Percentiles rank a stretch among this genome's conserved stretches.
Conservation (phyloP, 1,140 invertebrate genomes). For the Mactra quadrangularis region DNA sequence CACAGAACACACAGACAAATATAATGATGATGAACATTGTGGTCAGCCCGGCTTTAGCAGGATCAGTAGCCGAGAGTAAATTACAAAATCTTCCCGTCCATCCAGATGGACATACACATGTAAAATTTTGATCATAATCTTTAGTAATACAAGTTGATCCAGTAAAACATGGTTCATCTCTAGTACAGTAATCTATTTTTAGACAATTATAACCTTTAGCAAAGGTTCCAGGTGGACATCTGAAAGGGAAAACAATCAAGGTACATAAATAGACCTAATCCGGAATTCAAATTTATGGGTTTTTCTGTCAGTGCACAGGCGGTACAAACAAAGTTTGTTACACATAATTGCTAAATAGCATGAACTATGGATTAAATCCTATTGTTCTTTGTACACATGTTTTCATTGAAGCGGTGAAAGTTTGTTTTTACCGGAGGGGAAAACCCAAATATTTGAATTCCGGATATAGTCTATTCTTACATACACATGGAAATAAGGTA, state of each 20-base stretch:
- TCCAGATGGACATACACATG: slow-evolving; percentile 88
- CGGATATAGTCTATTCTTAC: too few species aligned
- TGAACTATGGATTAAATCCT: too few species aligned
- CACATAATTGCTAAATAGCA: too few species aligned
- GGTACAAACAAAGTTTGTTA: too few species aligned
- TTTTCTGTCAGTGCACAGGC: too few species aligned
- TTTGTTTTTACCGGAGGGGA: too few species aligned
- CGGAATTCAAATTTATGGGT: too few species aligned
- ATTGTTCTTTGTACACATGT: too few species aligned
- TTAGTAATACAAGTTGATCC: slow-evolving; percentile 70
- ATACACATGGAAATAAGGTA: too few species aligned
- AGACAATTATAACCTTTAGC: slow-evolving; percentile 61
- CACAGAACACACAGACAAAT: slow-evolving; percentile 77
- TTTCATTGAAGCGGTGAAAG: too few species aligned
- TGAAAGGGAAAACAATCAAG: slow-evolving; percentile 37
- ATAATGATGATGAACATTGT: slow-evolving; percentile 81
- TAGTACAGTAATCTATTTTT: slow-evolving; percentile 62
- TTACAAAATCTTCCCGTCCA: slow-evolving; percentile 98
- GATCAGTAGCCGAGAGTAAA: slow-evolving; percentile 46
- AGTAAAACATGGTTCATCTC: slow-evolving; percentile 79
- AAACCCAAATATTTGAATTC: too few species aligned
- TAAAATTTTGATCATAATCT: slow-evolving; percentile 61
- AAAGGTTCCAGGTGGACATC: slow-evolving; percentile 73
- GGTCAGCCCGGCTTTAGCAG: slow-evolving; percentile 71
- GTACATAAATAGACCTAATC: too few species aligned